phyloP scores from a whole-genome alignment of 2,797 vertebrate genomes.

The Chiloscyllium punctatum region DNA sequence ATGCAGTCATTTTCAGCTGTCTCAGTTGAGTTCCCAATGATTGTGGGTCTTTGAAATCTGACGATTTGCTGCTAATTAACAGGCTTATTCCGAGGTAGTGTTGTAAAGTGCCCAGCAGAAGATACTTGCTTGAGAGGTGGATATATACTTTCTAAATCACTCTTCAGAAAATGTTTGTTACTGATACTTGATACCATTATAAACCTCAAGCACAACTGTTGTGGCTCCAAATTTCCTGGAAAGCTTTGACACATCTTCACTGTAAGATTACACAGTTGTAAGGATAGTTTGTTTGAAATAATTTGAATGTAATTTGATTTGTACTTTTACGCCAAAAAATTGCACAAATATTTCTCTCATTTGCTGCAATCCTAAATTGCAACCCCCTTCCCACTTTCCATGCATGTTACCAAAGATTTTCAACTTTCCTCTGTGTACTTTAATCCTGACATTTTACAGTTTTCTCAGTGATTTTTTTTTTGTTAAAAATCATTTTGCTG shows the following conservation, averaged over 20 bases:
- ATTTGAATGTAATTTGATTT: neutral
- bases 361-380: neutral
- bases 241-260: neutral
- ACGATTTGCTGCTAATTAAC: neutral
- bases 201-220: neutral
- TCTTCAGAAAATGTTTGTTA: neutral
- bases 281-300: neutral
- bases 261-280: neutral
- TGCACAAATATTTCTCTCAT: neutral
- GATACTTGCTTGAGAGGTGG: neutral
- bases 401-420: neutral
- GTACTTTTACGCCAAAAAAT: neutral
- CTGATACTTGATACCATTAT: neutral
- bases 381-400: neutral
- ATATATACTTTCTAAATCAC: neutral
- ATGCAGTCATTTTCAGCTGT: neutral
- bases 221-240: neutral
- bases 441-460: neutral
- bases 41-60: neutral
- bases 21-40: neutral
- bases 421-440: neutral
- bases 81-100: neutral
- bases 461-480: neutral
- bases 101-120: neutral
- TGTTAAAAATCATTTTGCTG: neutral